Evolutionary conservation across 2,113 vertebrate species (phyloP).

Genomic region (Calypte anna): DNA sequence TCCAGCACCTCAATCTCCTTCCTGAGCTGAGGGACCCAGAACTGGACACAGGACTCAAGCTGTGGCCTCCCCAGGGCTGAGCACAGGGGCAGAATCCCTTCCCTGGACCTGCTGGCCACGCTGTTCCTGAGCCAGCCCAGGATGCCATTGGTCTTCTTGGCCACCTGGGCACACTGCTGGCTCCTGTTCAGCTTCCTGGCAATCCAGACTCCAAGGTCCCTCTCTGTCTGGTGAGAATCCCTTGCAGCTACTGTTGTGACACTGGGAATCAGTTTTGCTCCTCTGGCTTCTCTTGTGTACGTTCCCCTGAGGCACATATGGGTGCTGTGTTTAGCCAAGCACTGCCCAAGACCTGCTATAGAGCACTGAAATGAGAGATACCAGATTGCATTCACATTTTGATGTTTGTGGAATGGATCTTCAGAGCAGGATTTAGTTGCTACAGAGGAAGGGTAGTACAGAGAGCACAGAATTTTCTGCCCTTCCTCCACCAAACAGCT

Average conservation of each 20-base stretch:
- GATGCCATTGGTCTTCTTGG: no score
- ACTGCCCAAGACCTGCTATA: background rate
- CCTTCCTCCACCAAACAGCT: background rate
- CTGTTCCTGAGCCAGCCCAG: no score
- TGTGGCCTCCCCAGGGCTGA: no score
- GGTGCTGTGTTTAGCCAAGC: background rate
- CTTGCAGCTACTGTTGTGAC: background rate
- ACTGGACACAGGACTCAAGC: no score
- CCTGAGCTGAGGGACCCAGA: no score
- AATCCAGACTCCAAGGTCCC: no score
- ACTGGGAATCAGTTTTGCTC: background rate
- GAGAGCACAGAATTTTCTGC: background rate
- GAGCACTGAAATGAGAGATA: background rate
- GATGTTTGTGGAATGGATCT: background rate
- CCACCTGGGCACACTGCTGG: no score
- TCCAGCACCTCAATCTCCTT: no score
- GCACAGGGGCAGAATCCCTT: no score
- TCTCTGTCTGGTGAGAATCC: background rate
- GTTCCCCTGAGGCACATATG: background rate
- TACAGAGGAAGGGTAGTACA: background rate
- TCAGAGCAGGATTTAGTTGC: background rate
- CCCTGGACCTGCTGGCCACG: no score
- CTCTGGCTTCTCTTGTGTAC: background rate
- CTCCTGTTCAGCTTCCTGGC: no score
- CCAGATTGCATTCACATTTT: background rate